Evolutionary conservation across 2,113 vertebrate species (phyloP), one percentile per base, ranked within the genome.

Genomic region (Lontra canadensis): DNA sequence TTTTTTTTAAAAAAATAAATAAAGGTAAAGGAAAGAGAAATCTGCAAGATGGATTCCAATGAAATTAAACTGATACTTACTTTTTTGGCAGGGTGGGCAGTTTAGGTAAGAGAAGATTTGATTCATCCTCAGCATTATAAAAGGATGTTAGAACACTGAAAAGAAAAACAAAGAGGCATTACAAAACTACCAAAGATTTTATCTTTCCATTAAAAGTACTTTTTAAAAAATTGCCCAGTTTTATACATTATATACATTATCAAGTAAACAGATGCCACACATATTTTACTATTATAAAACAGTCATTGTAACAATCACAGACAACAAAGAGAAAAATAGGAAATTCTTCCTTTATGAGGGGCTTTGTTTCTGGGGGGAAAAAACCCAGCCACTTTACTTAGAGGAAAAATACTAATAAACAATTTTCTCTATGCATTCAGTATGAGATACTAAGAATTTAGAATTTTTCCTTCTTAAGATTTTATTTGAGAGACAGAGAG

Each of bases 41-140:
- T 73, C 31, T 1, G 17, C 25, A 96, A 31, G 5, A 95, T 61
- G 92, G 94, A 90, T 0, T 31, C 0, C 31, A 47, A 67, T 94
- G 29, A 81, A 52, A 96, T 67, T 39, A 18, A 13, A 83, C 20
- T 79, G 88, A 93, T 25, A 93, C 97, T 98, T 98, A 99, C 99
- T 99, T 99, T 98, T 99, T 99, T 36, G 99, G 99, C 94, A 99
- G 98, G 0, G 99, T 99, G 31, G 99, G 99, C 83, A 99, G 97
- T 97, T 99, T 99, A 52, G 99, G 99, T 79, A 99, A 98, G 81
- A 99, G 99, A 67, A 99, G 99, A 89, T 99, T 99, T 82, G 99
- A 99, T 96, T 99, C 99, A 95, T 99, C 99, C 88, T 99, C 99
- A 18, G 99, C 99, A 95, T 99, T 99, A 97, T 99, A 99, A 98